Base-by-base conservation (phyloP, 1,140 invertebrate genomes). In the Telenomus remus region DNA sequence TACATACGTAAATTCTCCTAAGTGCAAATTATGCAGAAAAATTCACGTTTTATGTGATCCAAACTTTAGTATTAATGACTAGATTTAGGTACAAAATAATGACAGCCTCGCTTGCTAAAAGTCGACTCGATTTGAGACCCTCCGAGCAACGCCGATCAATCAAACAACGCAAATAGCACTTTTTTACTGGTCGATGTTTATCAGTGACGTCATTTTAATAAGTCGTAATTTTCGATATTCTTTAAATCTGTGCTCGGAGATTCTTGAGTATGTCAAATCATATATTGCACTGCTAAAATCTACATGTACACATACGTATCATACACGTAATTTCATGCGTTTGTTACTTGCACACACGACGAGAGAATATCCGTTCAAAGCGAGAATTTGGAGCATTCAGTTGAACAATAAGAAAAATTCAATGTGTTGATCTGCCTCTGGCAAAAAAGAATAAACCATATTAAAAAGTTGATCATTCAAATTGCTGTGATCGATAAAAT, bases 1-100 rank as follows among this genome's bases (percentile, higher is more conserved):
- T 77, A 73, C 47, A 78, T 78, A 78, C 56, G 42, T 49, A 72
- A 72, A 72, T 73, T 69, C 69, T 78, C 75, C 75, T 72, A 78
- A 78, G 69, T 78, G 76, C 76, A 73, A 78, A 70, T 78, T 78
- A 73, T 78, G 70, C 69, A 69, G 65, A 27, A 27, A 27, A 27
- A 27, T 64, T 73, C 76, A 78, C 76, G 69, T 64, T 73, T 77
- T 73, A 63, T 69, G 75, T 77, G 69, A 77, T 72, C 68, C 48
- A 48, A 53, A 69, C 75, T 61, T 77, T 77, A 72, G 69, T 55
- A 59, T 61, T 76, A 65, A 76, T 55, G 66, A 70, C 66, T 75
- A 75, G 64, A 68, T 51, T 77, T 77, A 72, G 64, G 48, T 72
- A 68, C n/a, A 73, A 35, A 72, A 68, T 71, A 48, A 68, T 53